phyloP scores from a whole-genome alignment of 1,140 invertebrate genomes.

The Atopsyche davidsoni region DNA sequence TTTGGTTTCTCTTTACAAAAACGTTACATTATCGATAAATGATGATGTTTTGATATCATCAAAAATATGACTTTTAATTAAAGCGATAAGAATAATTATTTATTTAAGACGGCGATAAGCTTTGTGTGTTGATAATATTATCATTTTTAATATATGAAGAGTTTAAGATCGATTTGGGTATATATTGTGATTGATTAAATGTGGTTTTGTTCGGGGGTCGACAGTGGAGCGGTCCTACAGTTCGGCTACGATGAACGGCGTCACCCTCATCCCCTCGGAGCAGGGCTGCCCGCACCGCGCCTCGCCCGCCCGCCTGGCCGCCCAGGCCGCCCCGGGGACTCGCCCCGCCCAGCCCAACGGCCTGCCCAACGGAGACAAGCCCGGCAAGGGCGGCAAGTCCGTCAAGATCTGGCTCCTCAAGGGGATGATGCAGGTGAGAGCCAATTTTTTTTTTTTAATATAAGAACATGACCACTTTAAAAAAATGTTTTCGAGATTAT shows the following conservation, averaged over 20 bases:
- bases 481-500: too few species aligned
- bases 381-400: constrained; percentile 18
- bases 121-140: too few species aligned
- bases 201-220: constrained; percentile 2
- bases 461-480: too few species aligned
- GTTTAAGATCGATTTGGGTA: not conserved
- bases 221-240: constrained; percentile 34
- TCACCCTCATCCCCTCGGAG: constrained; percentile 19
- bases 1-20: too few species aligned
- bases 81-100: too few species aligned
- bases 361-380: constrained; percentile 8
- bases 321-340: constrained; percentile 14
- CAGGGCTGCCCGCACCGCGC: constrained; percentile 13
- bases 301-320: constrained; percentile 10
- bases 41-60: too few species aligned
- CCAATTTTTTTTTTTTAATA: too few species aligned
- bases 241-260: constrained; percentile 33
- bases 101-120: too few species aligned
- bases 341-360: constrained; percentile 16
- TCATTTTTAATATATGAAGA: too few species aligned
- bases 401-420: constrained; percentile 39
- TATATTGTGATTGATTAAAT: not conserved
- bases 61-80: too few species aligned
- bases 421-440: constrained; percentile 36
- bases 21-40: too few species aligned